Base-by-base conservation (phyloP, 2,888 invertebrate species). In the Bursaphelenchus okinawaensis region DNA sequence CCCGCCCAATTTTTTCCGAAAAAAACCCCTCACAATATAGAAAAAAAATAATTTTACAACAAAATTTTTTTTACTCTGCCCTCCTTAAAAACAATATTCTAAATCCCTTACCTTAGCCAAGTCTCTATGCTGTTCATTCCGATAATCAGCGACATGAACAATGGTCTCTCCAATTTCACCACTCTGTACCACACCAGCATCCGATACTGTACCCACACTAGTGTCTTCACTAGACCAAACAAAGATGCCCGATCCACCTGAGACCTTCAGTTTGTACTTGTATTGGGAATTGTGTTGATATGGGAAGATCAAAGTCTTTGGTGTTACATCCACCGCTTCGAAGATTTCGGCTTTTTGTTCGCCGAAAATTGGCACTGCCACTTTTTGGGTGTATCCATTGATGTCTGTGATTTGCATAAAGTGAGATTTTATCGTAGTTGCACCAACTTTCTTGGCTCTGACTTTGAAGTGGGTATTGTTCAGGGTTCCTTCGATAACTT, bases 401-500 rank as follows among this genome's bases (percentile, higher is more conserved):
- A 23, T 12, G 31, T 51, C 19, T n/a, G 72, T 52, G 16, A 77
- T 60, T 4, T 70, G 52, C 12, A 65, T 66, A 31, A 75, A 77
- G 40, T 66, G 63, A 1, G 74, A 73, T 20, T 59, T 65, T 16
- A 78, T 61, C 7, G 65, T 59, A 8, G 72, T 69, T 8, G 68
- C 70, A 0, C 77, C 72, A 1, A 69, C 58, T 31, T 67, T 70
- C 24, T 62, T 62, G 8, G 78, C 72, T 3, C 63, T 68, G 4
- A 78, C 78, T 3, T 70, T 62, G 60, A 78, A 72, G 66, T 73
- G 74, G n/a, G 74, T 74, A 20, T 69, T 68, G 57, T 79, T 79
- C 8, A 58, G 28, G 8, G 78, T 73, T 9, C 61, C 59, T 20
- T 65, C 61, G 23, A 69, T 59, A 9, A 78, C 63, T 9, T 64